These are phyloP conservation scores for Mayetiola destructor DNA, from an alignment of 2,888 invertebrate genomes.

Conservation along the genomic window DNA sequence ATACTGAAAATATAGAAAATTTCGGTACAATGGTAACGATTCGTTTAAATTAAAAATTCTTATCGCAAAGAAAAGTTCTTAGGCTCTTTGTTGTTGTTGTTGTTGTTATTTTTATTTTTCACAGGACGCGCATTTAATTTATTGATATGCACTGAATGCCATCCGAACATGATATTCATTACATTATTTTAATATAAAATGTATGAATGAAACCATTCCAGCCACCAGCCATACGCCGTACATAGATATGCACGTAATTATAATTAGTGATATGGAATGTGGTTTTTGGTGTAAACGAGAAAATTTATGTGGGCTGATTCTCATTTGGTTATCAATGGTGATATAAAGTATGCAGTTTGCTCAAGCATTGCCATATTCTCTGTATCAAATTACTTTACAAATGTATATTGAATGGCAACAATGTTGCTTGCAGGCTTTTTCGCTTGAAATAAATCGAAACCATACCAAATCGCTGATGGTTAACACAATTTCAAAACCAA, in stretches of 20 bases:
- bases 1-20: not conserved
- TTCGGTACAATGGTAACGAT: too few species aligned
- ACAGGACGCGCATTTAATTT: not conserved
- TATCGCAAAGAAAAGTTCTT: conserved; percentile 2
- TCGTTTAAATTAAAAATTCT: conserved; percentile 10
- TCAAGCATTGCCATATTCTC: not conserved
- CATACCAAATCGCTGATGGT: too few species aligned
- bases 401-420: too few species aligned
- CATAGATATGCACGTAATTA: conserved; percentile 7
- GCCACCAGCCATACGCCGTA: too few species aligned
- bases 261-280: conserved; percentile 1
- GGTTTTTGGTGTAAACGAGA: not conserved
- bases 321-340: not conserved
- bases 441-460: too few species aligned
- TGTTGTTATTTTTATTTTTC: not conserved
- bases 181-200: too few species aligned
- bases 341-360: not conserved
- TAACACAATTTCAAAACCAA: too few species aligned
- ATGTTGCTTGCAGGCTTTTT: not conserved
- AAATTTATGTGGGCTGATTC: conserved; percentile 1
- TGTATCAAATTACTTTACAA: too few species aligned
- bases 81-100: not conserved
- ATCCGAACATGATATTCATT: conserved; percentile 5
- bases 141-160: conserved; percentile 10
- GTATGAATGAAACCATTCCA: too few species aligned